Base-by-base conservation (phyloP, 2,797 vertebrate species). In the Erethizon dorsatum region DNA sequence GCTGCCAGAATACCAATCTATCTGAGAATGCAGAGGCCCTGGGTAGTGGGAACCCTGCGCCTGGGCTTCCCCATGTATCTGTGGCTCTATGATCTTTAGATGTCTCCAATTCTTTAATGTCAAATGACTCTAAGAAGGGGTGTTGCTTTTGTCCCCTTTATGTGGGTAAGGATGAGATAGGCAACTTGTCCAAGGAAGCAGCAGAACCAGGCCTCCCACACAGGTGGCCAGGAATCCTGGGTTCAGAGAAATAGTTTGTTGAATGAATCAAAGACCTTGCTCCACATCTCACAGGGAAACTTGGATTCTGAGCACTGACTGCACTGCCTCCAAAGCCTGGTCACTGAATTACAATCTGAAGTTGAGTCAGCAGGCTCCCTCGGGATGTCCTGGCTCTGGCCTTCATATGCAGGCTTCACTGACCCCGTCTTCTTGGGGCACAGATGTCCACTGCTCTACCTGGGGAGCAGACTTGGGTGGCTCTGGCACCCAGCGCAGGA, bases 1-100 rank as follows among this genome's bases (percentile, higher is more conserved):
- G 96, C 93, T 97, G 94, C 95, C 93, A 93, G 95, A 94, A 86
- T 92, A 94, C 92, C 88, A 50, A 88, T 91, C 95, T 82, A 59
- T 50, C 63, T 50, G 80, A 90, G 93, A 87, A 96, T 69, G 1
- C 90, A 56, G 93, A 45, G 80, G 95, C 91, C 94, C 88, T 95
- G 88, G 82, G 6, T 71, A 83, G 92, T 1, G 5, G 47, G 75
- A 89, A 78, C 59, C 1, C 86, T 0, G n/a, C 73, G 82, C 52
- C 90, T 63, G 92, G 90, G 94, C 83, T 90, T 83, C 71, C 87
- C 56, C 84, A n/a, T 59, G 54, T 88, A 3, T 57, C 65, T 83
- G 14, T 2, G 9, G 41, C 59, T 83, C 67, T 50, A 1, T 54
- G 7, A 56, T 57, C 54, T 95, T 82, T 37, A 85, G 52, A 24